Evolutionary conservation across 1,140 invertebrate species (phyloP), one percentile per base, ranked within the genome.

Genomic region (Ceratitis capitata): DNA sequence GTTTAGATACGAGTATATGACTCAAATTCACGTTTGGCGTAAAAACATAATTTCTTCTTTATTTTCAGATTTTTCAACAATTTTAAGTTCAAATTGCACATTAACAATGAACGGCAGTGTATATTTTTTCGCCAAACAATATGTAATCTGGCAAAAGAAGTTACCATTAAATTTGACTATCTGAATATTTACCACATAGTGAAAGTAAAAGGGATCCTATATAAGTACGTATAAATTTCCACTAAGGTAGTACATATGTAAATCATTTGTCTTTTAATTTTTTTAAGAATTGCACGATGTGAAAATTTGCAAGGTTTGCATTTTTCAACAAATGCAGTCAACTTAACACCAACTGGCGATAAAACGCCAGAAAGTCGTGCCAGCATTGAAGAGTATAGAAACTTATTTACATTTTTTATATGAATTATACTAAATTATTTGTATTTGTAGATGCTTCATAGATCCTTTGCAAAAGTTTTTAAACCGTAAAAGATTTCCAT

Each of bases 181-280:
- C 83, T 89, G 74, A 91, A 89, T 87, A 88, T 88, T 87, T 90
- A 89, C 87, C 90, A 91, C 86, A 91, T 91, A 32, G 89, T 91
- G 35, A 91, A 91, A 86, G 89, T 91, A 85, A 87, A 89, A 84
- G 87, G 88, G 7, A 88, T 91, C 69, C 87, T 91, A 6, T 89
- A 90, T 87, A 91, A 88, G 90, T 91, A 84, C 87, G 87, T 86
- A 32, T 47, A 2, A 47, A 86, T 53, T 53, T 12, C n/a, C 14
- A 49, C 14, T 9, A 49, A 7, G 7, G 47, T 49, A 49, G 12
- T 51, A 47, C 3, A 16, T 19, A 32, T 23, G 19, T n/a, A 5
- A 49, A 69, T 32, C 12, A 45, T 26, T 3, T 29, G 1, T 29
- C 9, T 39, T 85, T 74, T 14, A 1, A 2, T 19, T n/a, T n/a